A percentile compares a stretch with the other conserved stretches of the same genome.
Conservation (phyloP, 2,113 vertebrate genomes). For the Rhinoptilus africanus region DNA sequence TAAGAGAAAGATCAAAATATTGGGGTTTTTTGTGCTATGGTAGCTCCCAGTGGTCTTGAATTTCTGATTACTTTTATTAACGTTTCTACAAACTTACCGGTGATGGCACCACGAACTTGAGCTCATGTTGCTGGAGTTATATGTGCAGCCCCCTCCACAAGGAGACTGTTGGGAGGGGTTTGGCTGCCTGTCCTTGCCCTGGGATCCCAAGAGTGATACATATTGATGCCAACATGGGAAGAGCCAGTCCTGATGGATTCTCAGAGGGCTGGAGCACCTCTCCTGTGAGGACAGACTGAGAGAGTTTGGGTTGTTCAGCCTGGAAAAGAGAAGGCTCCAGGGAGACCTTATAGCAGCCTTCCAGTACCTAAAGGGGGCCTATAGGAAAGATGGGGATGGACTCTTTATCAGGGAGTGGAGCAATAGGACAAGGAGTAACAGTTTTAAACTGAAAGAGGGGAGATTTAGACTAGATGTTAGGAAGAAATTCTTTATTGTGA, state of each 20-base stretch:
- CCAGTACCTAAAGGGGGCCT: too few relatives aligned
- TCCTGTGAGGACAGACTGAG: too few relatives aligned
- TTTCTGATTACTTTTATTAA: background rate
- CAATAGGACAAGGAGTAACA: too few relatives aligned
- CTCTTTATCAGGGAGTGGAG: too few relatives aligned
- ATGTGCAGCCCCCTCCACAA: background rate
- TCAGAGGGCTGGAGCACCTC: too few relatives aligned
- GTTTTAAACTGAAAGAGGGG: too few relatives aligned
- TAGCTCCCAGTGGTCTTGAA: background rate
- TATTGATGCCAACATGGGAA: accelerated
- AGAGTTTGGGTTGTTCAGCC: too few relatives aligned
- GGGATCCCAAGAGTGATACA: background rate
- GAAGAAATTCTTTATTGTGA: too few relatives aligned
- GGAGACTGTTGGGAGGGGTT: background rate
- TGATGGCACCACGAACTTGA: background rate
- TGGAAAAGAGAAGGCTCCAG: too few relatives aligned
- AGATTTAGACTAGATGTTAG: too few relatives aligned
- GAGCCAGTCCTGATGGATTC: background rate
- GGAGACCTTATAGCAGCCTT: too few relatives aligned
- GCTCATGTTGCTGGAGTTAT: accelerated
- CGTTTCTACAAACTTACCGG: background rate
- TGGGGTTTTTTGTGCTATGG: background rate
- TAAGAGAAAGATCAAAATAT: background rate
- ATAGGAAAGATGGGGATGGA: too few relatives aligned
- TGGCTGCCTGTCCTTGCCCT: background rate